Evolutionary conservation across 2,113 vertebrate genomes (phyloP), one percentile per base, ranked within the genome.

Genomic region (Formicarius rufipectus): DNA sequence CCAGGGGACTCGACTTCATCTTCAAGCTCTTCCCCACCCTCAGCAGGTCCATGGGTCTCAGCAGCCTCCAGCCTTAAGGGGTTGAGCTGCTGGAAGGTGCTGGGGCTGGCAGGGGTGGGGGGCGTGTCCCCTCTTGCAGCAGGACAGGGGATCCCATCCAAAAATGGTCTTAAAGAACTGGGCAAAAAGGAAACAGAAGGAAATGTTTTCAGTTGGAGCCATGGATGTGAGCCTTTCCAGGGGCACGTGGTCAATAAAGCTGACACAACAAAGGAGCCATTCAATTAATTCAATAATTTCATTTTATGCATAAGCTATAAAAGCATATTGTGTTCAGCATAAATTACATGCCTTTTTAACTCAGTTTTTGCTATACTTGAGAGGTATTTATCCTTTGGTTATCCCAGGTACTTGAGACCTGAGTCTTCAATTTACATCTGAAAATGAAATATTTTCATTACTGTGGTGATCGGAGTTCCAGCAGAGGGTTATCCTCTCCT

Each of bases 361-460:
- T 13, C 4, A 39, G 9, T 75, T 85, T 94, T 86, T 73, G 6
- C 55, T 45, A 0, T 23, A 11, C 71, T 79, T 45, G 4, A 83
- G 4, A 83, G 31, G 16, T 77, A 69, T 90, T 76, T 94, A 58
- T 88, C 55, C 67, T 66, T 85, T 47, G 21, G 31, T 83, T 93
- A 63, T 50, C 33, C 68, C 39, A 39, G 40, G 40, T 89, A 86
- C 67, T 86, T 79, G 59, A 86, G 88, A 76, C 69, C 31, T 9
- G 39, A 63, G 39, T 88, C 53, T 85, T 85, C 79, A 73, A 47
- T 92, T 96, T 74, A 86, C 21, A 49, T 45, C 59, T 74, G 68
- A 33, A 93, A 94, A 80, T 59, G 82, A 86, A 93, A 31, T 86
- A 45, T 81, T 86, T 86, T 88, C 59, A 66, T 90, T 89, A 59